These are phyloP conservation scores for Mobula birostris DNA, from an alignment of 2,113 vertebrate species.

Conservation along the genomic window DNA sequence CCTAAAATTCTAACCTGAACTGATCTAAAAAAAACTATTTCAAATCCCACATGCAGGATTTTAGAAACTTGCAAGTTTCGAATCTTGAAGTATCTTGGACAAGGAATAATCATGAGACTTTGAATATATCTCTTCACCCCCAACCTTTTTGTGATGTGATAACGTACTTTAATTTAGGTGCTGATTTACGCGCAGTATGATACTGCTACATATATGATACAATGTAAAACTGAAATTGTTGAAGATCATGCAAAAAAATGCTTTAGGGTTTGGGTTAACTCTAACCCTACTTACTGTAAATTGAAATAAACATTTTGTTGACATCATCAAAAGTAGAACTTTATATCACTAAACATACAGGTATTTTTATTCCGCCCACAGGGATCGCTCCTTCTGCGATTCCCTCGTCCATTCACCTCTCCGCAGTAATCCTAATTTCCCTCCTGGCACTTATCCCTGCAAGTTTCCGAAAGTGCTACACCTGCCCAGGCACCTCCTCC, in stretches of 20 bases:
- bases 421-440: no score
- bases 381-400: no score
- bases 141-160: neutral
- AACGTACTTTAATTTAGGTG: neutral
- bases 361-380: no score
- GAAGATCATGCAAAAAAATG: neutral
- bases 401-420: no score
- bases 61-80: neutral
- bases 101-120: neutral
- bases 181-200: neutral
- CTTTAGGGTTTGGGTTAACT: no score
- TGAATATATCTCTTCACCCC: neutral
- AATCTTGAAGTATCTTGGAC: neutral
- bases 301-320: neutral
- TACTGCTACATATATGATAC: neutral
- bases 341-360: no score
- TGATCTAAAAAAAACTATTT: neutral
- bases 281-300: neutral
- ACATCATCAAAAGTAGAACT: no score
- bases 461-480: no score
- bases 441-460: no score
- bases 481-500: no score
- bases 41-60: neutral
- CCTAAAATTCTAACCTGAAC: neutral
- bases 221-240: neutral